Base-by-base conservation (phyloP, 2,888 invertebrate species). In the Ornithoptera alexandrae region DNA sequence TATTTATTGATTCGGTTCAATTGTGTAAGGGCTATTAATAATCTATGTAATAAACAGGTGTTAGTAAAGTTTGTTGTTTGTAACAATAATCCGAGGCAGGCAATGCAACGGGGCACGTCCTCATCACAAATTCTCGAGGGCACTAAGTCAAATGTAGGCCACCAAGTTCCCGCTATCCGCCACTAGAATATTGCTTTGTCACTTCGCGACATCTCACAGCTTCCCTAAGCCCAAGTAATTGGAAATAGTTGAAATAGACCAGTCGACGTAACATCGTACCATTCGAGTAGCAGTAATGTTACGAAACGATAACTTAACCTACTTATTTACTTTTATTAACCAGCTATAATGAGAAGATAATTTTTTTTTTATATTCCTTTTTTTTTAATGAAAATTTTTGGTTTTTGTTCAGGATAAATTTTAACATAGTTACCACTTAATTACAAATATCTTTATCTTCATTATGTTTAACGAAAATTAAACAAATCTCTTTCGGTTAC, bases 211-310 rank as follows among this genome's bases (percentile, higher is more conserved):
- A 86, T 89, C 85, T 87, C 84, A 82, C 84, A 85, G 84, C 87
- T 86, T 83, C 84, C 83, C 89, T 91, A 90, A 92, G 89, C 88
- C 87, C 87, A 87, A 91, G 90, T 92, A 92, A 92, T 92, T 92
- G 91, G 91, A 92, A 92, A 92, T 92, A 90, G 88, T 91, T 91
- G 90, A 90, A 92, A 91, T 90, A 89, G 88, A 86, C 85, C 83
- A 84, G 64, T 86, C 84, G 82, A 79, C 84, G 82, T 83, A 85
- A 86, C 86, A 84, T 83, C 78, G 81, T 73, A 73, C 65, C 73
- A 71, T 71, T 75, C 71, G 69, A 53, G 20, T 62, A 50, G 62
- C 65, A 24, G 59, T 59, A 68, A 65, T 69, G 69, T 62, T 65
- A 68, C 57, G 42, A 65, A 65, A 68, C 59, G 59, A 46, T 6